These are phyloP conservation scores for Microcebus jonahi DNA, from an alignment of 2,113 vertebrate genomes.

Conservation along the genomic window DNA sequence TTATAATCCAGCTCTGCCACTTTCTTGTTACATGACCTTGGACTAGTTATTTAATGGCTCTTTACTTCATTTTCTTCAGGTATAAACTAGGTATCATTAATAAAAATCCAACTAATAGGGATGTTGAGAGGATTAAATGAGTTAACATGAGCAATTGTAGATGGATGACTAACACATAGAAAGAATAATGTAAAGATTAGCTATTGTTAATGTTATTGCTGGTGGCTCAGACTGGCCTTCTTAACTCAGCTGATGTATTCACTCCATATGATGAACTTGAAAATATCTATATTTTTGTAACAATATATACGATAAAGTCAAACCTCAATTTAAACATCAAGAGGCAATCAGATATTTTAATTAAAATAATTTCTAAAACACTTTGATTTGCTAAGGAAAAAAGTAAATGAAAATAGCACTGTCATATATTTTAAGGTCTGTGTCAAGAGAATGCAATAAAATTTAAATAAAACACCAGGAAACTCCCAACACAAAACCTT, in stretches of 20 bases:
- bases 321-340: background rate
- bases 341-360: background rate
- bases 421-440: background rate
- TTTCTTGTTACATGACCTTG: background rate
- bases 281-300: background rate
- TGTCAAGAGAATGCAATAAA: background rate
- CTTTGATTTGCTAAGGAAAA: background rate
- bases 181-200: background rate
- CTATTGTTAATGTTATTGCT: background rate
- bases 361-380: background rate
- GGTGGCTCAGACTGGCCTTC: background rate
- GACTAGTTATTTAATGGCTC: background rate
- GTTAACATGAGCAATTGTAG: background rate
- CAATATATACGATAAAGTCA: background rate
- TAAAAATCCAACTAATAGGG: background rate
- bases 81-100: background rate
- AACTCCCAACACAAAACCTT: background rate
- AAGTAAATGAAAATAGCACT: background rate
- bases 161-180: background rate
- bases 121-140: background rate
- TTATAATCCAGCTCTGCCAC: background rate
- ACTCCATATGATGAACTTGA: background rate
- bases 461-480: background rate
- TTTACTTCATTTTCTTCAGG: background rate
- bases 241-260: background rate